phyloP scores from a whole-genome alignment of 2,888 invertebrate species.

The Pristionchus japonicus region DNA sequence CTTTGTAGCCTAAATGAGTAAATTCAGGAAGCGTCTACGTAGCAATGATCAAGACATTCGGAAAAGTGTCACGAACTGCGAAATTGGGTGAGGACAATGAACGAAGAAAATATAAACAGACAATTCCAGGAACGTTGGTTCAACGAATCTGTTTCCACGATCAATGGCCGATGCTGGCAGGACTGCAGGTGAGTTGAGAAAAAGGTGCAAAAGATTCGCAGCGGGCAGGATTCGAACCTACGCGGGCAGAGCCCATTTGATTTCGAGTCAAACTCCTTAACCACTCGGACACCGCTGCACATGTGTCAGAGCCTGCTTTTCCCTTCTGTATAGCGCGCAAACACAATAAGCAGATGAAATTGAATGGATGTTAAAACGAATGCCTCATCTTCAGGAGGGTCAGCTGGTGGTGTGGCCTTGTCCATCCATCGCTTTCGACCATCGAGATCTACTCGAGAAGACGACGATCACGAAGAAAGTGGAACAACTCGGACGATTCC shows the following conservation, averaged over 20 bases:
- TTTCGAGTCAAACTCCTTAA: slow-evolving; percentile 53
- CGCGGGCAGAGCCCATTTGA: slow-evolving; percentile 54
- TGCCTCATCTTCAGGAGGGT: slow-evolving; percentile 78
- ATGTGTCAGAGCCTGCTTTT: background rate
- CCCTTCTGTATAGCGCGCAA: background rate
- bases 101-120: background rate
- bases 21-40: slow-evolving; percentile 75
- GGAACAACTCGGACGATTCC: slow-evolving; percentile 75
- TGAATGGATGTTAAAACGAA: background rate
- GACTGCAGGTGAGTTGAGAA: slow-evolving; percentile 75
- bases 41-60: slow-evolving; percentile 82
- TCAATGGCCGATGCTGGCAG: slow-evolving; percentile 80
- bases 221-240: slow-evolving; percentile 53
- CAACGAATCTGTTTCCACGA: slow-evolving; percentile 83
- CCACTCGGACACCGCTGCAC: slow-evolving; percentile 50
- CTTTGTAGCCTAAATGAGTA: too few relatives aligned
- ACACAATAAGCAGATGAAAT: background rate
- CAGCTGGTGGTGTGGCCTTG: slow-evolving; percentile 88
- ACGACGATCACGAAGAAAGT: slow-evolving; percentile 78
- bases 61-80: slow-evolving; percentile 81
- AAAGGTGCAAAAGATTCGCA: slow-evolving; percentile 37
- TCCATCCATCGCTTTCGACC: slow-evolving; percentile 84
- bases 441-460: slow-evolving; percentile 82
- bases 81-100: slow-evolving; percentile 83
- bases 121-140: slow-evolving; percentile 81